These are phyloP conservation scores for Trogon surrucura DNA, from an alignment of 2,113 vertebrate genomes.

Conservation along the genomic window DNA sequence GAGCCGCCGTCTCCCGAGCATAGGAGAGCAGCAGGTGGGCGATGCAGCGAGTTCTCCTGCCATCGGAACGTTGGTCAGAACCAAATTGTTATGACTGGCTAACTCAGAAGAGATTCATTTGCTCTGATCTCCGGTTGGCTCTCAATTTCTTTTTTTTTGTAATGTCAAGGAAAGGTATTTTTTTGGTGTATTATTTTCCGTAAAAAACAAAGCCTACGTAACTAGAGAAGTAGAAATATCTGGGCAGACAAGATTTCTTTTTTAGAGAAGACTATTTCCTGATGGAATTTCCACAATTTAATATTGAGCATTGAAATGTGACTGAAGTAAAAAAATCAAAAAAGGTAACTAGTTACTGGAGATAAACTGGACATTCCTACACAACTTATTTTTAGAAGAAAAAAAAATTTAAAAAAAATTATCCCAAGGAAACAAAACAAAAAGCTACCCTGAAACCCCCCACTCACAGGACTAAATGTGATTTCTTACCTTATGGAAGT, in stretches of 20 bases:
- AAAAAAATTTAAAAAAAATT: neutral
- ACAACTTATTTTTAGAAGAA: neutral
- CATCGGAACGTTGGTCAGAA: neutral
- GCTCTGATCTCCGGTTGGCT: neutral
- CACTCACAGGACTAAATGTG: neutral
- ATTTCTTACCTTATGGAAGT: conserved; percentile 22
- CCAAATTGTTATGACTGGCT: neutral
- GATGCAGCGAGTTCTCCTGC: neutral
- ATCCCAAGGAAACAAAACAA: neutral
- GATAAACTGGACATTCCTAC: neutral
- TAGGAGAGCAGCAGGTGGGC: neutral
- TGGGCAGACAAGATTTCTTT: neutral
- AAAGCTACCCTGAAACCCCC: neutral
- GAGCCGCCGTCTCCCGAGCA: neutral
- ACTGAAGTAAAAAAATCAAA: neutral
- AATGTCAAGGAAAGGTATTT: neutral
- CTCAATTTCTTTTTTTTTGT: neutral
- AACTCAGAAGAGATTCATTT: neutral
- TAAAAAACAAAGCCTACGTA: neutral
- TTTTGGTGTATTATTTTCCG: neutral
- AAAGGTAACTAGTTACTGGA: neutral
- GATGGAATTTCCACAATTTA: neutral
- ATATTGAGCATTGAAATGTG: neutral
- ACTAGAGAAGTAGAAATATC: neutral
- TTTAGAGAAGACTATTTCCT: neutral